A percentile compares a stretch with the other conserved stretches of the same genome.
Conservation (phyloP, 2,113 vertebrate genomes). For the Stegastes partitus region DNA sequence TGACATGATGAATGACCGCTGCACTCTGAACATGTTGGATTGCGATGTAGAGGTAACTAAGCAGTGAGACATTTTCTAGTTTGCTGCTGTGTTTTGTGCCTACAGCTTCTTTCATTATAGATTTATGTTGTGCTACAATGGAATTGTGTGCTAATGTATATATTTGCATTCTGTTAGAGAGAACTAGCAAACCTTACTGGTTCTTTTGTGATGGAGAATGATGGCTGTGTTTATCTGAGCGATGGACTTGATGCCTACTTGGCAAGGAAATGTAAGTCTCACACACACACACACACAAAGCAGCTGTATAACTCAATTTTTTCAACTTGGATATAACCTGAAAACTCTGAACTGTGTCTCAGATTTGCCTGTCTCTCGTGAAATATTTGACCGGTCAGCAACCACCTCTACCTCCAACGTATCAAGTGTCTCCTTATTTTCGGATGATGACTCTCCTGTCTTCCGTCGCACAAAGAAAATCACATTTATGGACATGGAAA, state of each 20-base stretch:
- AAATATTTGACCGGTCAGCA: slow-evolving; percentile 48
- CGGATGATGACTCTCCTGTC: slow-evolving; percentile 81
- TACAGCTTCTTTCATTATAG: neutral
- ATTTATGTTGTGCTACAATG: neutral
- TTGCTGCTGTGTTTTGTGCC: neutral
- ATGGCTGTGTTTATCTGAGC: slow-evolving; percentile 85
- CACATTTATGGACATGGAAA: slow-evolving; percentile 89
- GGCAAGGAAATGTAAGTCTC: slow-evolving; percentile 85
- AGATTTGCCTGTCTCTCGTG: slow-evolving; percentile 47
- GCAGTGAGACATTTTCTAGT: neutral
- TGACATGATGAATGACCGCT: slow-evolving; percentile 85
- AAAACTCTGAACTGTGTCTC: neutral
- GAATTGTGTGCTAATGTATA: neutral
- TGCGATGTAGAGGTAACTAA: slow-evolving; percentile 90
- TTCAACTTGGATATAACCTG: neutral
- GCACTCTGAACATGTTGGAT: slow-evolving; percentile 84
- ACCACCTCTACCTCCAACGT: slow-evolving; percentile 69
- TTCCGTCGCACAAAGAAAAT: slow-evolving; percentile 80
- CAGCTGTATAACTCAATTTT: neutral
- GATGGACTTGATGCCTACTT: slow-evolving; percentile 88
- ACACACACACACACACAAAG: neutral
- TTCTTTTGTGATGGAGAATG: slow-evolving; percentile 87
- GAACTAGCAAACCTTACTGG: slow-evolving; percentile 86
- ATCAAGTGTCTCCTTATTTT: slow-evolving; percentile 42
- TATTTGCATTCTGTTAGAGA: slow-evolving; percentile 71